Percentiles rank a stretch among this genome's conserved stretches.
These are phyloP conservation scores for Oligia latruncula DNA, from an alignment of 2,888 invertebrate genomes.

Conservation along the genomic window DNA sequence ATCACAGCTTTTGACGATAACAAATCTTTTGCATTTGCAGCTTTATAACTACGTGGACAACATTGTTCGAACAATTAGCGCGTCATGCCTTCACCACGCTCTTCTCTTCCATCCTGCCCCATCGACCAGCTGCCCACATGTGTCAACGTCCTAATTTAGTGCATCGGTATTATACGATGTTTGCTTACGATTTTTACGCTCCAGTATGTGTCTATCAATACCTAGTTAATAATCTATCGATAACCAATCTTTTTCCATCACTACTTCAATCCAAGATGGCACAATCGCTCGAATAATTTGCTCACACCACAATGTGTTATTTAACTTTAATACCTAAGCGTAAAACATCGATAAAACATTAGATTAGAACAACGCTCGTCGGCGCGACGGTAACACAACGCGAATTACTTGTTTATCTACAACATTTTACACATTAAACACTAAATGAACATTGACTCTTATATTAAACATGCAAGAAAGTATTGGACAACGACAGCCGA, in stretches of 20 bases:
- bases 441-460: conserved; percentile 83
- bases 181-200: conserved; percentile 14
- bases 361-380: conserved; percentile 79
- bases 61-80: conserved; percentile 88
- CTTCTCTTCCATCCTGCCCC: conserved; percentile 32
- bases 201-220: conserved; percentile 14
- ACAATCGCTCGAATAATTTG: conserved; percentile 87
- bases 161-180: conserved; percentile 14
- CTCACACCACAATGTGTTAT: conserved; percentile 84
- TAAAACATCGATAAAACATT: conserved; percentile 86
- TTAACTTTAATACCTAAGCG: conserved; percentile 83
- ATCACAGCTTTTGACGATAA: conserved; percentile 91
- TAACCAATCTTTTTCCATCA: conserved; percentile 47
- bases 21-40: conserved; percentile 90
- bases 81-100: conserved; percentile 64
- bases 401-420: conserved; percentile 64
- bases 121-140: conserved; percentile 39
- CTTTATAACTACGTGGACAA: conserved; percentile 84
- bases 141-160: conserved; percentile 50
- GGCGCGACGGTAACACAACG: conserved; percentile 72
- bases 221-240: conserved; percentile 23
- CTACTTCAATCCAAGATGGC: conserved; percentile 51
- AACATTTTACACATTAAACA: conserved; percentile 80
- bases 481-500: conserved; percentile 76
- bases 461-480: conserved; percentile 87